Conservation (phyloP, 2,113 vertebrate species). For the Gallinago jamesoni region DNA sequence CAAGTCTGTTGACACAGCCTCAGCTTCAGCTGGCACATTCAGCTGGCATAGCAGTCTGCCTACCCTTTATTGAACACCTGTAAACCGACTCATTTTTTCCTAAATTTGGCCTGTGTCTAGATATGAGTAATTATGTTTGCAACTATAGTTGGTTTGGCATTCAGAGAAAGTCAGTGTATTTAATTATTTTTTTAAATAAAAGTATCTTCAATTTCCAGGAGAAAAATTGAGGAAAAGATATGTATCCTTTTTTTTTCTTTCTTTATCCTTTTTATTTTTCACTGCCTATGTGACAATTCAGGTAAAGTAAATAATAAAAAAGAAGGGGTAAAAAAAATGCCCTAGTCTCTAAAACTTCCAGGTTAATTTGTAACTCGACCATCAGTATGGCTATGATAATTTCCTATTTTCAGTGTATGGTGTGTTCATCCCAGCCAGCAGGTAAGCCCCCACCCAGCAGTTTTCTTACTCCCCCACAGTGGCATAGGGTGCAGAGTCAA, state of each 20-base stretch:
- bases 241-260: background rate
- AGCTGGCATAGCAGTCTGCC: background rate
- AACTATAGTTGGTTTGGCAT: background rate
- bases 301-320: background rate
- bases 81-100: background rate
- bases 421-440: background rate
- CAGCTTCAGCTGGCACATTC: background rate
- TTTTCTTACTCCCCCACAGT: background rate
- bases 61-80: background rate
- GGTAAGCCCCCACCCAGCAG: background rate
- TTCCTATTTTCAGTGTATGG: background rate
- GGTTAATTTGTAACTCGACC: background rate
- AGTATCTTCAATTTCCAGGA: background rate
- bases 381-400: background rate
- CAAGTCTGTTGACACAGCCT: background rate
- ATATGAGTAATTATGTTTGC: background rate
- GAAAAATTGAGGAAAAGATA: background rate
- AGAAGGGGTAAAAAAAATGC: accelerated
- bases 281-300: background rate
- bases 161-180: background rate
- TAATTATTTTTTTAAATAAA: background rate
- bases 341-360: background rate
- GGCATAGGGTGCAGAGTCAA: background rate
- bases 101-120: background rate
- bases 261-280: too few relatives aligned